Evolutionary conservation across 1,140 invertebrate genomes (phyloP).

Genomic region (Rhopalosiphum padi): DNA sequence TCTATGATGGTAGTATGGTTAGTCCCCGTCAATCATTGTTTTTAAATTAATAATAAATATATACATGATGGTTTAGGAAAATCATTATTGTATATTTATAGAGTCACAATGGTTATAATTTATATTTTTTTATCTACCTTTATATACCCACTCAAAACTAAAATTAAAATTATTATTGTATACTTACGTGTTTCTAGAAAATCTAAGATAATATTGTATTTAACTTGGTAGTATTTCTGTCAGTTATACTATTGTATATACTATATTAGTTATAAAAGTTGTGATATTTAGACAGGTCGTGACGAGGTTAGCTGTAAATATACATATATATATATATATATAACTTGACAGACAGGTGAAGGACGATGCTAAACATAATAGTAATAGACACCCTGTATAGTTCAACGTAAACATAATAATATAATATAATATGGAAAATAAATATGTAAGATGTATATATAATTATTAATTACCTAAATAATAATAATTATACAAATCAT

Average conservation of each 20-base stretch:
- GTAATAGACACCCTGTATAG: neutral
- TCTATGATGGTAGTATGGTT: neutral
- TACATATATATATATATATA: neutral
- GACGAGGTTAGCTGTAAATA: neutral
- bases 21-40: neutral
- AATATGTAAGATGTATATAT: neutral
- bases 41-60: neutral
- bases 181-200: neutral
- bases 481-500: neutral
- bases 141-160: no score
- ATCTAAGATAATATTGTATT: neutral
- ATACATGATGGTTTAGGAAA: neutral
- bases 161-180: neutral
- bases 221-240: neutral
- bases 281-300: neutral
- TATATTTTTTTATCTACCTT: neutral
- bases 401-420: neutral
- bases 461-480: constrained; percentile 1
- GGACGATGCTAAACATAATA: neutral
- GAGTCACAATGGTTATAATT: no score
- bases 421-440: neutral
- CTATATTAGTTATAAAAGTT: neutral
- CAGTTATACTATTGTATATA: neutral
- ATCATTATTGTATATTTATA: neutral
- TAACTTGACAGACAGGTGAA: neutral